A percentile compares a stretch with the other conserved stretches of the same genome.
These are phyloP conservation scores for Cololabis saira DNA, from an alignment of 2,113 vertebrate genomes.

Conservation along the genomic window DNA sequence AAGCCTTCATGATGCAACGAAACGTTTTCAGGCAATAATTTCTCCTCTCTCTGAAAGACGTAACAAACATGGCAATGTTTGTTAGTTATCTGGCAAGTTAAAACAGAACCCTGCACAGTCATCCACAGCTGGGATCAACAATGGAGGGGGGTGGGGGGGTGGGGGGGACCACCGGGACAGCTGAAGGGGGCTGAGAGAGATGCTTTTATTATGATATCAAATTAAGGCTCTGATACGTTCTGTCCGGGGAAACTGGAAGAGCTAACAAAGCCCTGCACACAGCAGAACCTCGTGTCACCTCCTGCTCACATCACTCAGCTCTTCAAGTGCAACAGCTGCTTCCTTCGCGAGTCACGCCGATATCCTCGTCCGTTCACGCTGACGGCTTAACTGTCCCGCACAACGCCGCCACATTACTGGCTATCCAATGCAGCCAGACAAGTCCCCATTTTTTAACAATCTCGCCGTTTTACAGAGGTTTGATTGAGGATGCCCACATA, in stretches of 20 bases:
- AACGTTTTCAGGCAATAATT: conserved; percentile 20
- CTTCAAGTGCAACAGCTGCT: conserved; percentile 78
- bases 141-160: conserved; percentile 41
- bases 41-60: conserved; percentile 29
- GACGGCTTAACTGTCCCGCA: conserved; percentile 73
- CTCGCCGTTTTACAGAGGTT: conserved; percentile 31
- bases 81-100: conserved; percentile 26
- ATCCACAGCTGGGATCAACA: conserved; percentile 47
- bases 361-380: conserved; percentile 72
- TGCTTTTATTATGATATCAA: conserved; percentile 74
- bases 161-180: conserved; percentile 73
- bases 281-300: conserved; percentile 73
- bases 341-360: conserved; percentile 69
- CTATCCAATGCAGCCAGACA: conserved; percentile 44
- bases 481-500: conserved; percentile 16
- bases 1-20: conserved; percentile 32
- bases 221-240: conserved; percentile 61
- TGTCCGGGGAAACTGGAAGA: conserved; percentile 49
- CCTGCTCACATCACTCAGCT: conserved; percentile 78
- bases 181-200: conserved; percentile 58
- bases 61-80: conserved; percentile 28
- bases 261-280: conserved; percentile 74
- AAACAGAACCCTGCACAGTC: conserved; percentile 32
- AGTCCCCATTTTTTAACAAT: conserved; percentile 53
- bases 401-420: conserved; percentile 57